phyloP scores from a whole-genome alignment of 2,888 invertebrate genomes.

The Steinernema scapterisci region DNA sequence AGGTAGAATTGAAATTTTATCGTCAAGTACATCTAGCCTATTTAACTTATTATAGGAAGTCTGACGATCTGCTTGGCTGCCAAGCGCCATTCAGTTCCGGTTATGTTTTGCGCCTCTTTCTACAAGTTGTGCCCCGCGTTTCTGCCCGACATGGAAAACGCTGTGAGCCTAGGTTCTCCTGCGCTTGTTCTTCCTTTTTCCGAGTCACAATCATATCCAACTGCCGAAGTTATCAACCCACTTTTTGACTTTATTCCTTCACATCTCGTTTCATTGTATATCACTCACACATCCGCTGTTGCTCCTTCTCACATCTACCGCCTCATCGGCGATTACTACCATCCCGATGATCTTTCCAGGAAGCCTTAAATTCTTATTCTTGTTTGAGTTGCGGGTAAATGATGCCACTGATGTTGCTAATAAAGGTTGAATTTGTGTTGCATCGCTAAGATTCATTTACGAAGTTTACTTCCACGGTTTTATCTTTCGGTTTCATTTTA shows the following conservation, averaged over 20 bases:
- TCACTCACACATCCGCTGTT: constrained; percentile 52
- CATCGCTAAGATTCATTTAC: not conserved
- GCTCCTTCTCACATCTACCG: constrained; percentile 50
- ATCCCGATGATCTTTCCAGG: constrained; percentile 38
- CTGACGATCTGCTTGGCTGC: constrained; percentile 57
- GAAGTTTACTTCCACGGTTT: not conserved
- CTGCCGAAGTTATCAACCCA: constrained; percentile 49
- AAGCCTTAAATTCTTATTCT: not conserved
- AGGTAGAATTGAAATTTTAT: constrained; percentile 40
- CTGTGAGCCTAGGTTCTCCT: constrained; percentile 37
- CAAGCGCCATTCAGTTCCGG: constrained; percentile 57
- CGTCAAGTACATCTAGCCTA: too few relatives aligned
- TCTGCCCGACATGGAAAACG: constrained; percentile 40
- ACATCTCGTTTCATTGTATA: constrained; percentile 51
- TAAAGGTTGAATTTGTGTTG: not conserved
- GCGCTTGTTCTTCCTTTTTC: constrained; percentile 33
- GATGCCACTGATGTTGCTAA: constrained; percentile 5
- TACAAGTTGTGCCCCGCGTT: constrained; percentile 57
- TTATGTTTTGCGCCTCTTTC: constrained; percentile 56
- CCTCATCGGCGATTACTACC: constrained; percentile 59
- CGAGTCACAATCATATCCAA: constrained; percentile 33
- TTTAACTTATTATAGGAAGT: constrained; percentile 35
- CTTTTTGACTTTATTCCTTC: constrained; percentile 55
- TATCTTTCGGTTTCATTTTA: not conserved
- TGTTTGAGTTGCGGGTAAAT: constrained; percentile 11